Base-by-base conservation (phyloP, 2,888 invertebrate species). In the Melanostoma scalare region DNA sequence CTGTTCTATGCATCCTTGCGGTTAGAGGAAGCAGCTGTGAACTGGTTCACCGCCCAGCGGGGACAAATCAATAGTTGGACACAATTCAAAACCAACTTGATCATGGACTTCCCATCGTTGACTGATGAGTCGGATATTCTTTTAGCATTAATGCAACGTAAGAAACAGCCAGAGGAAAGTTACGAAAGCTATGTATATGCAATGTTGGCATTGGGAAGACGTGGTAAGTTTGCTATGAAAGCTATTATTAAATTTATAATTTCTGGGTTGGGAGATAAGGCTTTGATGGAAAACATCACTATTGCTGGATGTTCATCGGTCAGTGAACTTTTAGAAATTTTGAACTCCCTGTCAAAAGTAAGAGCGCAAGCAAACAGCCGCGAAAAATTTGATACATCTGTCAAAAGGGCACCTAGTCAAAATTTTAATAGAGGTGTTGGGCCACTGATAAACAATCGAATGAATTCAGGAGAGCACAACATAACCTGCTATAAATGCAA, bases 1-100 rank as follows among this genome's bases (percentile, higher is more conserved):
- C 20, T 63, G 4, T 63, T 40, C 5, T 38, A 63, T 8, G 63
- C 50, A 9, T 63, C 63, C 3, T 38, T 63, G 31, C 10, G 63
- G 6, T 5, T 63, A 20, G 63, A 63, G 2, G 63, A 40, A 5
- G 50, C 50, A 9, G 63, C 63, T 1, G 50, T 50, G 3, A 20
- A 38, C 1, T 63, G 63, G 48, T 30, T 63, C 2, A 30, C n/a
- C n/a, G n/a, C n/a, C n/a, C n/a, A n/a, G n/a, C n/a, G n/a, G n/a
- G n/a, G n/a, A n/a, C n/a, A n/a, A n/a, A n/a, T n/a, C n/a, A n/a
- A n/a, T n/a, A n/a, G n/a, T n/a, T n/a, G n/a, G n/a, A n/a, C n/a
- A n/a, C 50, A 40, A 9, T 63, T 63, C 38, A 67, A 67, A 55
- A 55, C 60, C 60, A 60, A n/a, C 33, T 38, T 60, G 60, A 44